phyloP scores from a whole-genome alignment of 1,140 invertebrate genomes.

The Pentalonia nigronervosa region DNA sequence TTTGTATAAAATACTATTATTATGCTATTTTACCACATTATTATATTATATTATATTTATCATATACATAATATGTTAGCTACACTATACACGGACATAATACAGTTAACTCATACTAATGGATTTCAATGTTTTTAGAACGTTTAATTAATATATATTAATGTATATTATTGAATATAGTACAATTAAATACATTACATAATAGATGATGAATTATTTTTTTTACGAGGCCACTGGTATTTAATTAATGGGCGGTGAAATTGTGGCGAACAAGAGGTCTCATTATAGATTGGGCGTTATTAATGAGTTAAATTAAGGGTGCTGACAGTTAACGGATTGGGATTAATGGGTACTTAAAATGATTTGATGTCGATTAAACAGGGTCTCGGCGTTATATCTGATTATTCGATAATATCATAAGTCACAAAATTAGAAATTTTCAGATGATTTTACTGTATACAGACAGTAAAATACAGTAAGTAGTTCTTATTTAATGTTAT shows the following conservation, averaged over 20 bases:
- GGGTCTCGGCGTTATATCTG: background rate
- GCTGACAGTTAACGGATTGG: constrained; percentile 50
- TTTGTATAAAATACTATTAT: background rate
- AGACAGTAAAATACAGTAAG: too few relatives aligned
- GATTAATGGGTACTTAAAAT: constrained; percentile 54
- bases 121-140: background rate
- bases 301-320: constrained; percentile 56
- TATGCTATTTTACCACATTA: background rate
- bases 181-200: background rate
- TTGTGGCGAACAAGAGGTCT: constrained; percentile 51
- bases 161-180: background rate
- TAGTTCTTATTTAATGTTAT: background rate
- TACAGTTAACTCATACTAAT: background rate
- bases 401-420: background rate
- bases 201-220: constrained; percentile 7
- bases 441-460: background rate
- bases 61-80: background rate
- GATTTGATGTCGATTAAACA: constrained; percentile 51
- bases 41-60: background rate
- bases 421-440: background rate
- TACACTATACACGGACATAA: background rate
- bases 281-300: constrained; percentile 52
- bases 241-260: constrained; percentile 53
- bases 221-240: constrained; percentile 19
- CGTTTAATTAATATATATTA: background rate